These are phyloP conservation scores for Melanerpes aurifrons DNA, from an alignment of 2,113 vertebrate species.

Conservation along the genomic window DNA sequence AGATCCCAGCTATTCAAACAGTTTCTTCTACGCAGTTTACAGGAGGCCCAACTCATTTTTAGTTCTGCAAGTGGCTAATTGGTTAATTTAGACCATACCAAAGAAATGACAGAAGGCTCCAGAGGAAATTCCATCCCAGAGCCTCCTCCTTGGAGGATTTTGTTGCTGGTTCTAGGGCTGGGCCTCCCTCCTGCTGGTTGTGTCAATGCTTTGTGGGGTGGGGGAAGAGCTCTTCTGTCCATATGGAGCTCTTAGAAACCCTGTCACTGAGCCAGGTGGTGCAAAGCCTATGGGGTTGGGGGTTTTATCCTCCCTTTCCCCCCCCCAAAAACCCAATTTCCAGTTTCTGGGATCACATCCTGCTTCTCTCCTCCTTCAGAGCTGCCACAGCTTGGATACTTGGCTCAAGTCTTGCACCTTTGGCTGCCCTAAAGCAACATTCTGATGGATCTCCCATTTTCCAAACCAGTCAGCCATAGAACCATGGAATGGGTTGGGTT, in stretches of 20 bases:
- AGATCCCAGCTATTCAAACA: constrained; percentile 66
- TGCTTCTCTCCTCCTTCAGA: neutral
- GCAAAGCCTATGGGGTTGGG: neutral
- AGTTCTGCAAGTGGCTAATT: constrained; percentile 65
- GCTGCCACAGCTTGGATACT: neutral
- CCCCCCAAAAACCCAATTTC: neutral
- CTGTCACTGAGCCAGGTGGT: constrained; percentile 18
- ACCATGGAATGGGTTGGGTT: no score
- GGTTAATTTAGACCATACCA: constrained; percentile 54
- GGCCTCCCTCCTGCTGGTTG: neutral
- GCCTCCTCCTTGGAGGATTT: constrained; percentile 39
- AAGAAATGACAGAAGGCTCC: constrained; percentile 21
- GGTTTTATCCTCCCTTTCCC: no score
- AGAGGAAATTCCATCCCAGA: constrained; percentile 6
- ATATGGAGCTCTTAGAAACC: constrained; percentile 10
- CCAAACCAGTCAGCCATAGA: neutral
- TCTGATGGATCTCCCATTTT: neutral
- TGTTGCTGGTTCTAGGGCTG: constrained; percentile 22
- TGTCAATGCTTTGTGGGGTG: neutral
- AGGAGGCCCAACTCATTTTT: constrained; percentile 33
- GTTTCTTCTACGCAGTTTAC: constrained; percentile 32
- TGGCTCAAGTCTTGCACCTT: neutral
- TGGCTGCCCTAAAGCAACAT: neutral
- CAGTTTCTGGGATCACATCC: neutral
- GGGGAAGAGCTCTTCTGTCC: neutral